These are phyloP conservation scores for Hemicrepidius hirtus DNA, from an alignment of 2,888 invertebrate species.

Conservation along the genomic window DNA sequence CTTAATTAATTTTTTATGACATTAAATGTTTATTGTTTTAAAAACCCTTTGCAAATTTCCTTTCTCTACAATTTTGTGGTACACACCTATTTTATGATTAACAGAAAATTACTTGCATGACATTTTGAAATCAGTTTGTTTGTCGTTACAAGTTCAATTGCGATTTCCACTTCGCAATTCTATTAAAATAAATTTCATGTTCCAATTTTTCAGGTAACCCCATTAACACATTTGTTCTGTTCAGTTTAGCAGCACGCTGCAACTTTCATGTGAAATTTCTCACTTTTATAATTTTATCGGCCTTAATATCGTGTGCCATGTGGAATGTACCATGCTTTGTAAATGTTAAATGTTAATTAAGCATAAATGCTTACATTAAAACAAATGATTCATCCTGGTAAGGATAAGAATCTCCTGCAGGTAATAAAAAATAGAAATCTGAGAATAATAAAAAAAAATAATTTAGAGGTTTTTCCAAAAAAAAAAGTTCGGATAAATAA, in stretches of 20 bases:
- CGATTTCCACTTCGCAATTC: constrained; percentile 25
- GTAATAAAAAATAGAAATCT: too few relatives aligned
- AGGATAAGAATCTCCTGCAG: too few relatives aligned
- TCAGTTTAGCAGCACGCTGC: constrained; percentile 23
- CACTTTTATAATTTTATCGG: constrained; percentile 35
- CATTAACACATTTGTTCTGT: constrained; percentile 43
- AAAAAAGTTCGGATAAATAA: neutral
- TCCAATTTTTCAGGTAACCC: constrained; percentile 36
- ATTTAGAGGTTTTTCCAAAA: too few relatives aligned
- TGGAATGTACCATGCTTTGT: neutral
- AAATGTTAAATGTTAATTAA: constrained; percentile 22
- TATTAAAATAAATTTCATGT: constrained; percentile 37
- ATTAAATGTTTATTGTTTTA: too few relatives aligned
- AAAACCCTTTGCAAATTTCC: too few relatives aligned
- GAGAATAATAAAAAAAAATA: too few relatives aligned
- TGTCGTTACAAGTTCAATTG: constrained; percentile 20
- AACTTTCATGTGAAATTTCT: constrained; percentile 46
- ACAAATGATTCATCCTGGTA: too few relatives aligned
- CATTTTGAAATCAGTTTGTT: neutral
- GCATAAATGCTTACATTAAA: neutral
- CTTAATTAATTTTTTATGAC: too few relatives aligned
- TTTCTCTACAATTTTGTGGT: too few relatives aligned
- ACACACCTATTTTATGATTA: too few relatives aligned
- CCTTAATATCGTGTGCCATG: constrained; percentile 21
- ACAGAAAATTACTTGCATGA: neutral